Evolutionary conservation across 2,797 vertebrate species (phyloP), one percentile per base, ranked within the genome.

Genomic region (Falco naumanni): DNA sequence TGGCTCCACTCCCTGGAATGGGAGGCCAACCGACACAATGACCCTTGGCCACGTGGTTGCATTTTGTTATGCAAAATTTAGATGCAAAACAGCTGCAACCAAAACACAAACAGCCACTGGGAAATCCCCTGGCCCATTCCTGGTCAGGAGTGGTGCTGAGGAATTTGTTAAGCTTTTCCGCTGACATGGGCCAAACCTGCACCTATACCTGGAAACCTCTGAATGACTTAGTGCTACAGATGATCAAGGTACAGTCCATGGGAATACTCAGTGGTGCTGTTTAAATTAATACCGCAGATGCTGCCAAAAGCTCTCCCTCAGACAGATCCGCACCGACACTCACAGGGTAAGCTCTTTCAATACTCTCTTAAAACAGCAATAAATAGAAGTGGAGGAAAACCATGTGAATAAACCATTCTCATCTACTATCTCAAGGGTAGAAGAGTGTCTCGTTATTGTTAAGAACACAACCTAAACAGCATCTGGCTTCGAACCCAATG

Each of bases 111-210:
- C 11, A 20, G 6, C 56, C 41, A 24, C 51, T 25, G 50, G 56
- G 53, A 81, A 84, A 74, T 51, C 21, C 41, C 43, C 16, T 6
- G 19, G 50, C 25, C 53, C 33, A 26, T 56, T 84, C 33, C 41
- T 31, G 74, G 37, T 76, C 17, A 12, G 6, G 15, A 43, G 41
- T 0, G 0, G 10, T 14, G 29, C 22, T 0, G 7, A 50, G 22
- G 28, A 83, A 51, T 50, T 14, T 56, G 31, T 26, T 51, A 0
- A 33, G 31, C 24, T 90, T 81, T 66, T 53, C 64, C 77, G 56
- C 21, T 88, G 64, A 80, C 6, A 6, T 4, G 13, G 37, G 33
- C 33, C 59, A 82, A 72, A 77, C 21, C 28, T 22, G 14, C 26
- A 74, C 28, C 69, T 66, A 25, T 34, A 84, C 28, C 69, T 66